Base-by-base conservation (phyloP, 1,140 invertebrate genomes). In the Drosophila melanica region DNA sequence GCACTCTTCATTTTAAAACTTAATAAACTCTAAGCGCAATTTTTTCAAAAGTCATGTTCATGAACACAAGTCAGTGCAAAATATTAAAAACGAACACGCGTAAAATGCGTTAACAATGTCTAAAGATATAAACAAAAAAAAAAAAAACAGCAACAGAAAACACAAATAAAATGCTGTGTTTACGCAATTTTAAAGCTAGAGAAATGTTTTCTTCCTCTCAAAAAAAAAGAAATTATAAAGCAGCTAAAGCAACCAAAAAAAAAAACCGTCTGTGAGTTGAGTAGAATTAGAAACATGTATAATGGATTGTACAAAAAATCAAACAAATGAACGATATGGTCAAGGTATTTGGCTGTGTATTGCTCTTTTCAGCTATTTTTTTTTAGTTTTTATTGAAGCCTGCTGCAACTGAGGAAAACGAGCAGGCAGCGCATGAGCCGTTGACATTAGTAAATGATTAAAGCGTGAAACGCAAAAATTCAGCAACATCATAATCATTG, bases 401-500 rank as follows among this genome's bases (percentile, higher is more conserved):
- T 81, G 81, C 77, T 85, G 81, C 77, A 80, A 78, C 78, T 59
- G 77, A 53, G 66, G 62, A 57, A 75, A 77, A 79, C 63, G 64
- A 67, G 45, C 23, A 85, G 75, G 62, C 57, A 47, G 53, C 59
- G 62, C 50, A 57, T 65, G 20, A 65, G 48, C 33, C 63, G 75
- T 69, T 87, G 81, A 85, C 81, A 85, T 87, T 85, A 85, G 75
- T 64, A 77, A 77, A 77, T 77, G 75, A 68, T 42, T 57, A 41
- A 53, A 68, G 58, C 58, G 59, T 68, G 75, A 74, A 45, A 68
- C 64, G 64, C 57, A 77, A 58, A 59, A 76, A 66, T 73, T 69
- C 70, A 74, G 39, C 45, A 68, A 53, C 37, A 69, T 20, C 39
- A 63, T 48, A 20, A 35, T 54, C 57, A 51, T 41, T 62, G 69